Conservation (phyloP, 1,140 invertebrate genomes). For the Drosophila sucinea region DNA sequence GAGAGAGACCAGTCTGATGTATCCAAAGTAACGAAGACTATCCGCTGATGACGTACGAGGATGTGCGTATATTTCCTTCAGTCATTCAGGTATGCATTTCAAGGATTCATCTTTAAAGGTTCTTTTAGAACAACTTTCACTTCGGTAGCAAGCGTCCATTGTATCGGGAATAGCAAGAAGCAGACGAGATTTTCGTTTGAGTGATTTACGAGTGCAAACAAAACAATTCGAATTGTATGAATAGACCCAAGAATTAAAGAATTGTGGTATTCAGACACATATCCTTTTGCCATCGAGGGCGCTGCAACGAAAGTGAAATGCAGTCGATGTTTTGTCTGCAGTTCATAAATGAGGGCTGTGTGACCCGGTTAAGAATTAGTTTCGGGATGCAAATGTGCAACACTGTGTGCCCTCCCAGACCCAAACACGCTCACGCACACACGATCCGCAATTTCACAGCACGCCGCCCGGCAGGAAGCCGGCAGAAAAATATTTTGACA, state of each 20-base stretch:
- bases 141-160: conserved; percentile 47
- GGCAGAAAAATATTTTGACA: conserved; percentile 63
- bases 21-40: too few relatives aligned
- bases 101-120: background rate
- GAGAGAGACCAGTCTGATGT: too few relatives aligned
- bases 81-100: too few relatives aligned
- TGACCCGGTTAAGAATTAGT: conserved; percentile 33
- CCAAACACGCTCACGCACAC: conserved; percentile 38
- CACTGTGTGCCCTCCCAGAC: conserved; percentile 45
- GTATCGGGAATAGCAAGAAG: conserved; percentile 33
- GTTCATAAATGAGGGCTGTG: conserved; percentile 55
- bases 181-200: conserved; percentile 38
- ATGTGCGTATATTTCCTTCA: too few relatives aligned
- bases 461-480: conserved; percentile 3
- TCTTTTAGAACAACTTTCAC: conserved; percentile 42
- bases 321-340: conserved; percentile 7
- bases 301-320: conserved; percentile 66
- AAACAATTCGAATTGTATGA: conserved; percentile 25
- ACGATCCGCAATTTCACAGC: conserved; percentile 34
- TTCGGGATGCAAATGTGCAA: conserved; percentile 59
- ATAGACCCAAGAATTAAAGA: conserved; percentile 14
- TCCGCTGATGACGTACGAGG: too few relatives aligned
- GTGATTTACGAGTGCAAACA: conserved; percentile 72
- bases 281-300: conserved; percentile 27
- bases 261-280: conserved; percentile 1